Percentiles rank a stretch among this genome's conserved stretches.
These are phyloP conservation scores for Otis tarda DNA, from an alignment of 2,113 vertebrate genomes.

Conservation along the genomic window DNA sequence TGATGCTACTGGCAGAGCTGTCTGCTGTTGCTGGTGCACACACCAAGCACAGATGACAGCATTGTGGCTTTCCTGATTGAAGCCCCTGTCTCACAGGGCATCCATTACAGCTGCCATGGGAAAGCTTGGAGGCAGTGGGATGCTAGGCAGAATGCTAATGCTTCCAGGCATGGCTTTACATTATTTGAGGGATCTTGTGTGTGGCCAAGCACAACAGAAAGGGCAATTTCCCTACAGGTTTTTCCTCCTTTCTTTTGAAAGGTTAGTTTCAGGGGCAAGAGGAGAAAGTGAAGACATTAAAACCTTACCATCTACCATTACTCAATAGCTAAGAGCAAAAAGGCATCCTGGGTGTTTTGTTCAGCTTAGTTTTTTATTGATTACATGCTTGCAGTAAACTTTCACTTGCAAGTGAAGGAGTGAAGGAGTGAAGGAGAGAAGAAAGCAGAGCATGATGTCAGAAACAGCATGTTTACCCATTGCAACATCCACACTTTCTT, in stretches of 20 bases:
- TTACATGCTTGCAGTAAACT: neutral
- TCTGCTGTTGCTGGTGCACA: neutral
- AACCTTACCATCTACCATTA: neutral
- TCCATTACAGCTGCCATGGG: neutral
- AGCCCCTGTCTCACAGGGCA: neutral
- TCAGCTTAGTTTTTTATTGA: neutral
- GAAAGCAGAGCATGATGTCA: neutral
- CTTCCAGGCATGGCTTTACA: neutral
- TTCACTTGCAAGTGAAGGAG: neutral
- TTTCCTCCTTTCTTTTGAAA: neutral
- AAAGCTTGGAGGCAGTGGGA: neutral
- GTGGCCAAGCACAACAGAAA: neutral
- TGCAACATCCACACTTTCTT: neutral
- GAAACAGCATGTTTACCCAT: neutral
- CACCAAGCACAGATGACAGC: neutral
- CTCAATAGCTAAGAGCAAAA: neutral
- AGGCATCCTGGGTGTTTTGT: neutral
- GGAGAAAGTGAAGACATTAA: neutral
- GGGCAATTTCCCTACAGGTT: neutral
- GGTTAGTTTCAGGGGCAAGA: neutral
- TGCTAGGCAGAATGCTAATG: neutral
- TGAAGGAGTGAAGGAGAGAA: neutral
- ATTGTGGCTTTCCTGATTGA: neutral
- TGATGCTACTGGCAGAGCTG: neutral
- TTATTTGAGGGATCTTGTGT: neutral